Conservation (phyloP, 2,797 vertebrate species). For the Notoglanidium macrostoma region DNA sequence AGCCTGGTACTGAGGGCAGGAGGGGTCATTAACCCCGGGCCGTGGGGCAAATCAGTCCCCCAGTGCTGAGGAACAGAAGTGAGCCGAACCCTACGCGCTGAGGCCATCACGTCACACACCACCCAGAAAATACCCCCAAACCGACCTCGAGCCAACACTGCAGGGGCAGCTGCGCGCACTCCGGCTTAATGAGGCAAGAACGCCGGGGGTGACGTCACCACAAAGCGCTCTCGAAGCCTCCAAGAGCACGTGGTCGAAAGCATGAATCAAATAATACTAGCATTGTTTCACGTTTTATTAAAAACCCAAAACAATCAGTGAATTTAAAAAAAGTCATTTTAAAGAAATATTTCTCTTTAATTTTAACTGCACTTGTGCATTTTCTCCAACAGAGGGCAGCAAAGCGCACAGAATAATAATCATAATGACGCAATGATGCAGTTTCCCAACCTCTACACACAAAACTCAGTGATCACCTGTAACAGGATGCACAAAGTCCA, state of each 20-base stretch:
- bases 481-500: too few species aligned
- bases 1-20: slow-evolving; percentile 11
- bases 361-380: background rate
- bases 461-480: too few species aligned
- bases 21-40: background rate
- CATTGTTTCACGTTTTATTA: background rate
- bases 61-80: slow-evolving; percentile 24
- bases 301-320: background rate
- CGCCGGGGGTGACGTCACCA: background rate
- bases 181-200: background rate
- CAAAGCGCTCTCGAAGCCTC: background rate
- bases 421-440: too few species aligned
- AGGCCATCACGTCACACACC: slow-evolving; percentile 43
- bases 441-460: too few species aligned
- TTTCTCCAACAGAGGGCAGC: slow-evolving; percentile 49
- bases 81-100: slow-evolving; percentile 44
- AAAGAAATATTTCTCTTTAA: background rate
- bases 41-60: background rate
- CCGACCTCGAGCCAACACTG: background rate
- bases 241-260: background rate
- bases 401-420: background rate
- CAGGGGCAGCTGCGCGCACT: slow-evolving; percentile 40
- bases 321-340: background rate
- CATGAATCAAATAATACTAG: background rate
- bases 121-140: background rate